phyloP scores from a whole-genome alignment of 2,888 invertebrate genomes.

The Tachina fera region DNA sequence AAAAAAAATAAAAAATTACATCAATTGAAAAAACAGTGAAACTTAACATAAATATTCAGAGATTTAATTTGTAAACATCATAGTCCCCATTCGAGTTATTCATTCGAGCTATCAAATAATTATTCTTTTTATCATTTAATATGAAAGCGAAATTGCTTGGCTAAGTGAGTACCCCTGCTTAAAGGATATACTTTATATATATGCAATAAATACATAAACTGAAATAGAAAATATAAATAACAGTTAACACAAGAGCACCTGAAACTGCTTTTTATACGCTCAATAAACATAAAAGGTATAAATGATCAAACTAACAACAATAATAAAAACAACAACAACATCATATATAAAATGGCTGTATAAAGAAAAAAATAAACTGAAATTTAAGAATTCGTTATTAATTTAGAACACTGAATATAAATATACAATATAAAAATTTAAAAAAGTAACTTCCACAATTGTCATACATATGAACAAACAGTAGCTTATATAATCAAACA shows the following conservation, averaged over 20 bases:
- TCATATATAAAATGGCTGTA: conserved; percentile 48
- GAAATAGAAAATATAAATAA: conserved; percentile 29
- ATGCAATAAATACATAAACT: conserved; percentile 1
- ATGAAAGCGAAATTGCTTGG: background rate
- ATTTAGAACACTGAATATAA: conserved; percentile 48
- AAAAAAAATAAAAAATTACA: too few relatives aligned
- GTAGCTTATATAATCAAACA: conserved; percentile 78
- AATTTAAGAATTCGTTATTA: conserved; percentile 41
- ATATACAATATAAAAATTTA: conserved; percentile 21
- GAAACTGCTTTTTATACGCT: conserved; percentile 64
- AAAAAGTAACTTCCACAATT: conserved; percentile 50
- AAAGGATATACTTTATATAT: background rate
- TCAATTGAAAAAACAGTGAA: too few relatives aligned
- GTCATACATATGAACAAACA: conserved; percentile 83
- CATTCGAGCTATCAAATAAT: too few relatives aligned
- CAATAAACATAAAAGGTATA: conserved; percentile 16
- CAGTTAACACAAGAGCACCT: conserved; percentile 69
- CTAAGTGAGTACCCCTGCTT: conserved; percentile 39
- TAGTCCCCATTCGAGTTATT: too few relatives aligned
- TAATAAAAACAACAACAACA: conserved; percentile 25
- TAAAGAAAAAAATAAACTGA: conserved; percentile 58
- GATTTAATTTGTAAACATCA: too few relatives aligned
- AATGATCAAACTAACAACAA: conserved; percentile 17
- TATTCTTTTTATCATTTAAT: background rate
- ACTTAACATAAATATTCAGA: too few relatives aligned